Evolutionary conservation across 2,888 invertebrate genomes (phyloP), one percentile per base, ranked within the genome.

Genomic region (Plagiodera versicolora): DNA sequence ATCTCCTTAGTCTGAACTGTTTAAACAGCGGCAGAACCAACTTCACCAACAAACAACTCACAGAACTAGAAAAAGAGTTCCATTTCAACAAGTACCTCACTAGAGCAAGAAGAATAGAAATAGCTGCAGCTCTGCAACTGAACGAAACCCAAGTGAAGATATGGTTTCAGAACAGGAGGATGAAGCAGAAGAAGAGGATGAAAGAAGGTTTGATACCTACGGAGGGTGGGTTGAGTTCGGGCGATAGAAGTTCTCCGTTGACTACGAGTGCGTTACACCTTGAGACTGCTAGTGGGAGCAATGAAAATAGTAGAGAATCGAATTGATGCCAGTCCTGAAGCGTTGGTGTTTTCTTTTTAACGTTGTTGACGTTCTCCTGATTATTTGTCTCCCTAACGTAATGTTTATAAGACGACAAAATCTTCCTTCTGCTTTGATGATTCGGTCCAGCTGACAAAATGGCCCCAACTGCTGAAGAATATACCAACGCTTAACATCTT

Each of bases 81-180:
- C 98, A 98, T 81, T 98, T 97, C 83, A 98, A 98, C 84, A 98
- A 97, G 82, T 99, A 99, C 84, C 87, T 99, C 75, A 99, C 98
- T 39, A 84, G 98, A 71, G 98, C 97, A 39, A 84, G 98, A 69
- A 86, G 99, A 73, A 98, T 98, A 79, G 99, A 99, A 82, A 99
- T 99, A 70, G 99, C 99, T 0, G 93, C 95, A 1, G 92, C 96
- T 2, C 83, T 99, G 57, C 95, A 96, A 76, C 87, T 99, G 55
- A 98, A 98, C 81, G 98, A 98, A 80, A 97, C 98, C 1, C 98
- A 98, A 84, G 85, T 87, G 62, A 96, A 97, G 82, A 97, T 98
- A 71, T 98, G 98, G 98, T 98, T 98, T 79, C 98, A 99, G 81
- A 98, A 98, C 79, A 85, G 98, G 70, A 85, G 98, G 72, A 98